A percentile compares a stretch with the other conserved stretches of the same genome.
Conservation (phyloP, 2,888 invertebrate species). For the Muschampia plurimacula region DNA sequence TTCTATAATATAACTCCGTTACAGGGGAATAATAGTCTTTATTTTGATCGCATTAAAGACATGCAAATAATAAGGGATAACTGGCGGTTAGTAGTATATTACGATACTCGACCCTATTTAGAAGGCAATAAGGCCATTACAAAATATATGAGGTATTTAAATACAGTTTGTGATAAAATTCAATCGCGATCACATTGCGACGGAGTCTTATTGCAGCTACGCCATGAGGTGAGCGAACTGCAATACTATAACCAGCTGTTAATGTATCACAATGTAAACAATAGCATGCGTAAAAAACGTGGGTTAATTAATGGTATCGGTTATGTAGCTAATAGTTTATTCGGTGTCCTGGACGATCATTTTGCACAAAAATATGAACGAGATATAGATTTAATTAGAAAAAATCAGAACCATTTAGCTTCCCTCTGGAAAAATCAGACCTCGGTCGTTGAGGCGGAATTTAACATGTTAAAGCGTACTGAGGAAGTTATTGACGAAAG, state of each 20-base stretch:
- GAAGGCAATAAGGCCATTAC: neutral
- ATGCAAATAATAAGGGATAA: neutral
- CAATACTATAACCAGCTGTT: neutral
- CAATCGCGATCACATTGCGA: neutral
- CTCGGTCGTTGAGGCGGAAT: slow-evolving; percentile 40
- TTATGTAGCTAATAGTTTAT: too few species aligned
- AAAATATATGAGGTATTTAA: neutral
- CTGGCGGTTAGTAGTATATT: neutral
- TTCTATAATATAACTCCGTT: neutral
- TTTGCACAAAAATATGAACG: slow-evolving; percentile 40
- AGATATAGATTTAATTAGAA: slow-evolving; percentile 36
- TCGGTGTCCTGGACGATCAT: too few species aligned
- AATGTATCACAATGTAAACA: neutral
- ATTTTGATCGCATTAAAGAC: neutral
- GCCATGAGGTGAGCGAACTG: neutral
- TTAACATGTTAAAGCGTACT: neutral
- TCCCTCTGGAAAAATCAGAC: slow-evolving; percentile 46
- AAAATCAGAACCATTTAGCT: slow-evolving; percentile 37
- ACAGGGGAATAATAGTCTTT: neutral
- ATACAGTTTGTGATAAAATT: neutral
- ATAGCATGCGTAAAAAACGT: neutral
- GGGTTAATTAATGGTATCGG: neutral
- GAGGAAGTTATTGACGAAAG: too few species aligned
- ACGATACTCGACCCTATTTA: neutral
- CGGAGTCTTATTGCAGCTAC: neutral